Evolutionary conservation across 2,888 invertebrate species (phyloP).

Genomic region (Epinotia ramella): DNA sequence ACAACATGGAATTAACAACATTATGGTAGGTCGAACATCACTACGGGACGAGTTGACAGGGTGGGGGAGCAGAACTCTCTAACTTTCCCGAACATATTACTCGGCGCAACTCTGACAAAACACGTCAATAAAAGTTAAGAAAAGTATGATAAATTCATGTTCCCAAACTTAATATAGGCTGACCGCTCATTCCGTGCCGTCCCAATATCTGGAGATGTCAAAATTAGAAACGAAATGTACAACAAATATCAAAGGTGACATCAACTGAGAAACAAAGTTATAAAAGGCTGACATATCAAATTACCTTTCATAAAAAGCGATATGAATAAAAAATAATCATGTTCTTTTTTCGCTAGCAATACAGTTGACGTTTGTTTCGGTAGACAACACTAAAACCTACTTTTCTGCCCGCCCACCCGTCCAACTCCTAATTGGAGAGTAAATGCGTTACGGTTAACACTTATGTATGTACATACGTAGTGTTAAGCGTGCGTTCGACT

Average conservation of each 20-base stretch:
- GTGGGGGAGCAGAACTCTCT: slow-evolving; percentile 8
- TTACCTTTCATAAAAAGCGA: background rate
- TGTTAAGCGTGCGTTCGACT: slow-evolving; percentile 55
- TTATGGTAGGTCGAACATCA: slow-evolving; percentile 67
- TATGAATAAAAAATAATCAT: background rate
- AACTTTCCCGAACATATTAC: slow-evolving; percentile 32
- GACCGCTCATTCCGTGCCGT: slow-evolving; percentile 22
- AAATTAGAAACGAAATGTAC: slow-evolving; percentile 3
- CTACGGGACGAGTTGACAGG: slow-evolving; percentile 52
- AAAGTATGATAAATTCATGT: slow-evolving; percentile 38
- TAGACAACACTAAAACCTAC: background rate
- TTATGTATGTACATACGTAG: slow-evolving; percentile 65
- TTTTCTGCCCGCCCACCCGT: slow-evolving; percentile 8
- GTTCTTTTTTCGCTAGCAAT: background rate
- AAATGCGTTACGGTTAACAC: slow-evolving; percentile 56
- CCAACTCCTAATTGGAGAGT: slow-evolving; percentile 35
- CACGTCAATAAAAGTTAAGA: slow-evolving; percentile 43
- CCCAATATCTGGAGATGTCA: slow-evolving; percentile 16
- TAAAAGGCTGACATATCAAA: slow-evolving; percentile 13
- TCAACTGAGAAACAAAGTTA: background rate
- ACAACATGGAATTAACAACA: slow-evolving; percentile 58
- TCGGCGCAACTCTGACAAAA: slow-evolving; percentile 36
- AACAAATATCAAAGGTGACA: background rate
- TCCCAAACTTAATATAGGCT: slow-evolving; percentile 27
- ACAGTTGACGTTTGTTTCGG: background rate